Base-by-base conservation (phyloP, 1,140 invertebrate genomes). In the Maniola jurtina region DNA sequence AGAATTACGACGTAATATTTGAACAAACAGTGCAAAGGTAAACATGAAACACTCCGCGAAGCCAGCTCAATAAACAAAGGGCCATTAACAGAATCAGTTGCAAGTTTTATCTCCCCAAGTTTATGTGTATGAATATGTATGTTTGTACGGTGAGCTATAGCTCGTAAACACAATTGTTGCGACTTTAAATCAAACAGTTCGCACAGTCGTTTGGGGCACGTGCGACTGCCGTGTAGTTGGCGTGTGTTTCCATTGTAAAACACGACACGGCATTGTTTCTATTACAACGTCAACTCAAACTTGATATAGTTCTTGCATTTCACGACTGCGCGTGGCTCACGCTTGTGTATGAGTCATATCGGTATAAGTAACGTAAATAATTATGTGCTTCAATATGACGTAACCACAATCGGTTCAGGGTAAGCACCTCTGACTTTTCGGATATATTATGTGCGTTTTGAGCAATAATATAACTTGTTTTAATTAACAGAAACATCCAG, bases 171-270 rank as follows among this genome's bases (percentile, higher is more conserved):
- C 84, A 86, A 85, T 88, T 88, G 86, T 86, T 84, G 81, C 83
- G 76, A 81, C 77, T 86, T 84, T 88, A 88, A 88, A 88, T 88
- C 86, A 88, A 88, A 88, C 83, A 81, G 81, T 83, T 84, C 67
- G 67, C 40, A 58, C 72, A 85, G 83, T 81, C 86, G 81, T 88
- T 88, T 84, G 66, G 57, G 79, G 64, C 86, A 88, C 83, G 84
- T 88, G 86, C 77, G 77, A 72, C 80, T 73, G 61, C 64, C 64
- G 67, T 68, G 63, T 56, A 54, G 67, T 65, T 33, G 14, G 25
- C 8, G 55, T 57, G 14, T 9, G 60, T 61, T 33, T 71, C 50
- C 76, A 71, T 63, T 68, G 14, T 34, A 7, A 2, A 2, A 33
- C 15, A 54, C 72, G 73, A 64, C 42, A 76, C 72, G 75, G 15